Evolutionary conservation across 2,888 invertebrate species (phyloP).

Genomic region (Alloplasta piceator): DNA sequence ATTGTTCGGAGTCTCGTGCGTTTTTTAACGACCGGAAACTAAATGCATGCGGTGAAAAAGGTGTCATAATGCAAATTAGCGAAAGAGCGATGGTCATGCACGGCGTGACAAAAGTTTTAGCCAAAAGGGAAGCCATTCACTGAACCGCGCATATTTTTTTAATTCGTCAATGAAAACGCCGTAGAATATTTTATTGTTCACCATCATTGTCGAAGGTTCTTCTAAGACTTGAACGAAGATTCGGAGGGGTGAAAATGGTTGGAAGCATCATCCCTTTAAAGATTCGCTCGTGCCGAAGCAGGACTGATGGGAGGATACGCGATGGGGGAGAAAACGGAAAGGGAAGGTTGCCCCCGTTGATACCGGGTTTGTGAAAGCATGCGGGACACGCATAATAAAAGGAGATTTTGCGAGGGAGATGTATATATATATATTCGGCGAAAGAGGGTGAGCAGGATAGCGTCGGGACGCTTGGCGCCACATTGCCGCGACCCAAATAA

Average conservation of each 20-base stretch:
- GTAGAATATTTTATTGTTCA: too few relatives aligned
- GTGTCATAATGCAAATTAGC: conserved; percentile 16
- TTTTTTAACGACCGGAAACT: conserved; percentile 31
- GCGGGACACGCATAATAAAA: conserved; percentile 61
- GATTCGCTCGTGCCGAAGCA: not conserved
- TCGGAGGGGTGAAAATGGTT: too few relatives aligned
- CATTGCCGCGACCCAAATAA: conserved; percentile 79
- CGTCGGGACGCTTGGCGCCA: conserved; percentile 79
- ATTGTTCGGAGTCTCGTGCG: conserved; percentile 54
- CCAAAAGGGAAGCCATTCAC: too few relatives aligned
- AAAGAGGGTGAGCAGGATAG: conserved; percentile 51
- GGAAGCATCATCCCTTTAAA: conserved; percentile 28
- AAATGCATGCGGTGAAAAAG: conserved; percentile 19
- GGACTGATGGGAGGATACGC: not conserved
- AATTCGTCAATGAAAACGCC: too few relatives aligned
- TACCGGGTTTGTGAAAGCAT: conserved; percentile 41
- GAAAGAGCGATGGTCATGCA: conserved; percentile 33
- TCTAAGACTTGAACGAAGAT: too few relatives aligned
- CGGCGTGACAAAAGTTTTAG: not conserved
- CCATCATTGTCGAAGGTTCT: too few relatives aligned
- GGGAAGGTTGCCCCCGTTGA: conserved; percentile 35
- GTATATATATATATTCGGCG: not conserved
- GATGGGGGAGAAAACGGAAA: not conserved
- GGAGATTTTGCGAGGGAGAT: conserved; percentile 38
- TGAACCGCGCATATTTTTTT: too few relatives aligned